phyloP scores from a whole-genome alignment of 2,797 vertebrate genomes.

The Acipenser oxyrinchus region DNA sequence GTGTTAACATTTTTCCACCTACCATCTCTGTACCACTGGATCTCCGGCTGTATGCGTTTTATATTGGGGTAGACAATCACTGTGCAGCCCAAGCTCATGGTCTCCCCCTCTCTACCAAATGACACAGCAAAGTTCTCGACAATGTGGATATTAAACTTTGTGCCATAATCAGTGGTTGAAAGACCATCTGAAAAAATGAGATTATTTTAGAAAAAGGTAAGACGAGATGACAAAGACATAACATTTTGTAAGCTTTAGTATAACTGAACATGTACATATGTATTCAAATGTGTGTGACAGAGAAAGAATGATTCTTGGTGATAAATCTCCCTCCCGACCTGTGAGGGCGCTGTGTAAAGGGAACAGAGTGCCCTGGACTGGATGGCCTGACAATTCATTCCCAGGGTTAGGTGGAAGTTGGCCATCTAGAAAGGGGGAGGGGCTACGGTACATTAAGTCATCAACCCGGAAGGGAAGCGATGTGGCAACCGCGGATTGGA shows the following conservation, averaged over 20 bases:
- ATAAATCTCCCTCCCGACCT: no score
- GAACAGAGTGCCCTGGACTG: no score
- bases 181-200: conserved; percentile 64
- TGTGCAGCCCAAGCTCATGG: conserved; percentile 86
- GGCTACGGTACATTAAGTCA: no score
- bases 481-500: no score
- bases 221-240: background rate
- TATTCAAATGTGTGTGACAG: conserved; percentile 53
- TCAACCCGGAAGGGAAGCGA: no score
- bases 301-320: conserved; percentile 9
- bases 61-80: conserved; percentile 85
- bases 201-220: background rate
- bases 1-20: conserved; percentile 24
- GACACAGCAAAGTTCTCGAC: conserved; percentile 85
- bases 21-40: conserved; percentile 85
- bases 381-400: no score
- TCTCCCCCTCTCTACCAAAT: conserved; percentile 86
- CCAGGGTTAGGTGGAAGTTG: no score
- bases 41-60: conserved; percentile 85
- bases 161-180: conserved; percentile 70
- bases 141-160: conserved; percentile 84
- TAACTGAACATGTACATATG: conserved; percentile 31
- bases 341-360: no score
- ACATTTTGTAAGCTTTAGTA: conserved; percentile 55
- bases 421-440: no score